Evolutionary conservation across 2,113 vertebrate species (phyloP), one percentile per base, ranked within the genome.

Genomic region (Eulemur rufifrons): DNA sequence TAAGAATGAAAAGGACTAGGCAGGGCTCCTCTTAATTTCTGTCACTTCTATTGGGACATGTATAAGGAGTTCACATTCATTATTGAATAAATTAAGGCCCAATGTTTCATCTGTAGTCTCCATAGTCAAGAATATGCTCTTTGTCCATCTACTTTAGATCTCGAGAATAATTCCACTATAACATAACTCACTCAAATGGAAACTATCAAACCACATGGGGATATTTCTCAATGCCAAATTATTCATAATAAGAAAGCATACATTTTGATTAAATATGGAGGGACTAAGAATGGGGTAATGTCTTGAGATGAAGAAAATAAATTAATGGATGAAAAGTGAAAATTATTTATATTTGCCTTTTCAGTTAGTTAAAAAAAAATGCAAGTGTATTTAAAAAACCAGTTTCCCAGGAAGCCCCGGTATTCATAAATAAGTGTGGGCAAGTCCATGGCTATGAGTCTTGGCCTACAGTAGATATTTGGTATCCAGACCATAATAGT

Each of bases 281-380:
- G 56, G 23, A 63, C n/a, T n/a, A 61, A 92, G 50, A 69, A 66
- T 71, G n/a, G 6, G n/a, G 47, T 80, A 89, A 71, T 47, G 12
- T 78, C n/a, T 59, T 92, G 88, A 61, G 68, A 20, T 78, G 27
- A 90, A 94, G 56, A 89, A 96, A 76, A 59, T 76, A 87, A 71
- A 15, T 32, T 63, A 78, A 78, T 63, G 20, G 32, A 47, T 74
- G 20, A 69, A 23, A 84, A 96, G 83, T 63, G 1, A 1, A 84
- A 92, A 83, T 66, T n/a, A 77, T 87, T 82, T 84, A 56, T 37
- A 85, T 14, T 21, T 20, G 13, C 32, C 27, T 27, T 94, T 84
- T 15, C 20, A 74, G 20, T 56, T 84, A 34, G 80, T 80, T 92
- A 4, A 39, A 86, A 93, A 86, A 94, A 89, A 52, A 42, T n/a